phyloP scores from a whole-genome alignment of 2,888 invertebrate genomes.

The Deilephila porcellus region DNA sequence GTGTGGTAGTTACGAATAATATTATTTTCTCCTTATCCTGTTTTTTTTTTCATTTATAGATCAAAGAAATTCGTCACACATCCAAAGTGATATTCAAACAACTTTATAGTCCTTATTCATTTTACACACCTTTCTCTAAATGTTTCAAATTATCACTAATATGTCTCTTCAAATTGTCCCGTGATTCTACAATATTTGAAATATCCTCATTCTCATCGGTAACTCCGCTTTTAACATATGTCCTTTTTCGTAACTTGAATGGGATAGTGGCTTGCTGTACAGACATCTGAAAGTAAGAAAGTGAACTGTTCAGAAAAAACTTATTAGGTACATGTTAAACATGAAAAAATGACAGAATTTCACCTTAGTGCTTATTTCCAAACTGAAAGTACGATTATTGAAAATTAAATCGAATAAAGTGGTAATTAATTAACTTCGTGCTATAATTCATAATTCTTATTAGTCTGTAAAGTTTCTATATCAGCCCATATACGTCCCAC shows the following conservation, averaged over 20 bases:
- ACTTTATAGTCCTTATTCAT: not conserved
- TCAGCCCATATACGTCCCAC: too few relatives aligned
- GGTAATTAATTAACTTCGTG: too few relatives aligned
- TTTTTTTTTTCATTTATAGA: too few relatives aligned
- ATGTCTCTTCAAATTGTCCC: conserved; percentile 46
- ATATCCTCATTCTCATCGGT: conserved; percentile 66
- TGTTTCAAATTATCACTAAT: conserved; percentile 43
- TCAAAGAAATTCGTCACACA: not conserved
- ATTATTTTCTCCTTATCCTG: too few relatives aligned
- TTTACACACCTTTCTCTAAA: conserved; percentile 51
- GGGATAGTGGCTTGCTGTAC: conserved; percentile 77
- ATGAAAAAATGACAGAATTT: too few relatives aligned
- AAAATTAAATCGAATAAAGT: too few relatives aligned
- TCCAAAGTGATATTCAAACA: not conserved
- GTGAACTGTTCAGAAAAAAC: not conserved
- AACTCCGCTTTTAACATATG: conserved; percentile 52
- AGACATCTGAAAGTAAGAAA: conserved; percentile 68
- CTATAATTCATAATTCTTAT: too few relatives aligned
- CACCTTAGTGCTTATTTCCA: too few relatives aligned
- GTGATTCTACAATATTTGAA: conserved; percentile 47
- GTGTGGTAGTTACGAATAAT: too few relatives aligned
- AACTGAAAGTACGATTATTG: too few relatives aligned
- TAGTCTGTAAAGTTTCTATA: too few relatives aligned
- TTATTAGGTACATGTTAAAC: too few relatives aligned
- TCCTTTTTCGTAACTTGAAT: conserved; percentile 79